These are phyloP conservation scores for Charaxes varanes DNA, from an alignment of 1,140 invertebrate species.

Conservation along the genomic window DNA sequence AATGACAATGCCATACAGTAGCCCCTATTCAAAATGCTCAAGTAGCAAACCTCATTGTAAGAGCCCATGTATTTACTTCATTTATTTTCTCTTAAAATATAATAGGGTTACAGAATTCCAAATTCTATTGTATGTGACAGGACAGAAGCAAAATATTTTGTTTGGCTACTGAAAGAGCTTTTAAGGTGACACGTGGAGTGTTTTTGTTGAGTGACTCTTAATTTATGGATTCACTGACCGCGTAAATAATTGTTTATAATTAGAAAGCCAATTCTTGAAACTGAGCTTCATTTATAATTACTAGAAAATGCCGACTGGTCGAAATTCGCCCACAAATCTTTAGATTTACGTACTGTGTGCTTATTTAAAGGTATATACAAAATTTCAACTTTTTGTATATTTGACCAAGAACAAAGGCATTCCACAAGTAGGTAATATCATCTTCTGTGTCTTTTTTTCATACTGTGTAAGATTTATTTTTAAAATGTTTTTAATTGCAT, in stretches of 20 bases:
- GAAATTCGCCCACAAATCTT: too few species aligned
- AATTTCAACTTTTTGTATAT: too few species aligned
- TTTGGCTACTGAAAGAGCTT: constrained; percentile 57
- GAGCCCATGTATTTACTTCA: constrained; percentile 41
- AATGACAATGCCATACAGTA: constrained; percentile 46
- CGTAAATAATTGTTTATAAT: constrained; percentile 57
- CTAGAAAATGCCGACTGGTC: too few species aligned
- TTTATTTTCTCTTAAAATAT: constrained; percentile 56
- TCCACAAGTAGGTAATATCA: too few species aligned
- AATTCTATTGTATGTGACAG: constrained; percentile 45
- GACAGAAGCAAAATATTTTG: constrained; percentile 69
- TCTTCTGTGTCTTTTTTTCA: too few species aligned
- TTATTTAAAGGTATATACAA: too few species aligned
- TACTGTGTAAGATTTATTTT: too few species aligned
- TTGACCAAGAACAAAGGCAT: too few species aligned
- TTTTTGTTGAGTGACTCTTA: constrained; percentile 41
- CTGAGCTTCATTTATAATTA: constrained; percentile 20
- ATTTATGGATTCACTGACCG: constrained; percentile 58
- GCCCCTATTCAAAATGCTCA: constrained; percentile 44
- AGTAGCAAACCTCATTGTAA: constrained; percentile 38
- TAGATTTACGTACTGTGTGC: too few species aligned
- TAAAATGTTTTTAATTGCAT: too few species aligned
- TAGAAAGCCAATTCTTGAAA: constrained; percentile 37
- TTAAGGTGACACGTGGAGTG: constrained; percentile 56
- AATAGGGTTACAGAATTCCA: constrained; percentile 54